phyloP scores from a whole-genome alignment of 2,888 invertebrate species.

The Pseudococcus viburni region DNA sequence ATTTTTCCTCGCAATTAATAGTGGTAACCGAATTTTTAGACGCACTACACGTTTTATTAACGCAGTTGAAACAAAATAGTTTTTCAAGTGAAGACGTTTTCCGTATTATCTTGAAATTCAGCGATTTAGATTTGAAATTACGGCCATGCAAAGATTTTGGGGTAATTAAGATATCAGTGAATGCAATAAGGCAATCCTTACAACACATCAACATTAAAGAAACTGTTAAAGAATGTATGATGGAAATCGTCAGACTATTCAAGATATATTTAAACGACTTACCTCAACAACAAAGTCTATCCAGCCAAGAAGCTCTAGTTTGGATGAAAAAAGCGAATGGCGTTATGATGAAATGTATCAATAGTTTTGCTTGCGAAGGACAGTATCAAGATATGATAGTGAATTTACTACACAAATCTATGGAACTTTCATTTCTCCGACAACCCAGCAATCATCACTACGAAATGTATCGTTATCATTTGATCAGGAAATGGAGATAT shows the following conservation, averaged over 20 bases:
- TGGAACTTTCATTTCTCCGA: neutral
- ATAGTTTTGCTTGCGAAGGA: conserved; percentile 12
- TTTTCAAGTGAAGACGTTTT: conserved; percentile 16
- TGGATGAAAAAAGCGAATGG: conserved; percentile 26
- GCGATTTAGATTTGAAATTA: neutral
- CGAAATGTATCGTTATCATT: neutral
- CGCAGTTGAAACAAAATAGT: neutral
- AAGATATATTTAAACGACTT: conserved; percentile 25
- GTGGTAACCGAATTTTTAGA: neutral
- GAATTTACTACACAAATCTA: conserved; percentile 1
- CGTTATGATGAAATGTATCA: conserved; percentile 9
- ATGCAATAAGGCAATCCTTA: neutral
- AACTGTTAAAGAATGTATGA: neutral
- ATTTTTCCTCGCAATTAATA: neutral
- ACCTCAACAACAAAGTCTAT: neutral
- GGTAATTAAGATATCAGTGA: neutral
- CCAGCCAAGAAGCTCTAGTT: neutral
- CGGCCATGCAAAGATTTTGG: neutral
- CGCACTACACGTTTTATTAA: neutral
- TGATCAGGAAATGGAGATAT: conserved; percentile 8
- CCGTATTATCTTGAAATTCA: neutral
- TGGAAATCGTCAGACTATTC: neutral
- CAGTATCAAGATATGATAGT: conserved; percentile 14
- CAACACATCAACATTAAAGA: neutral
- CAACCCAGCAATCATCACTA: neutral